A percentile compares a stretch with the other conserved stretches of the same genome.
Conservation (phyloP, 1,140 invertebrate genomes). For the Drosophila trapezifrons region DNA sequence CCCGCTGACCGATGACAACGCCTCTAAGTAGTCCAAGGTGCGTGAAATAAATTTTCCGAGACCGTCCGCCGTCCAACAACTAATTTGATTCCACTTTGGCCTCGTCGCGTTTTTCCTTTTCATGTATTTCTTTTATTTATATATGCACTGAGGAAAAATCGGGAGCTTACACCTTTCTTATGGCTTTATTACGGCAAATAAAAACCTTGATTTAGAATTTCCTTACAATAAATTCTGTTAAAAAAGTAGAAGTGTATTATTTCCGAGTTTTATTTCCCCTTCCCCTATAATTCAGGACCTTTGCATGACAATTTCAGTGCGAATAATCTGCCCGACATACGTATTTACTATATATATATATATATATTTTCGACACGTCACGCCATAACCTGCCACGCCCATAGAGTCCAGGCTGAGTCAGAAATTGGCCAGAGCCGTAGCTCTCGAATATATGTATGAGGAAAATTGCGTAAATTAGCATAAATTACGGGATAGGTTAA, state of each 20-base stretch:
- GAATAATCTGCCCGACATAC: conserved; percentile 37
- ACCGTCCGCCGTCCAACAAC: conserved; percentile 28
- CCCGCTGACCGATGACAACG: conserved; percentile 59
- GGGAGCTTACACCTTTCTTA: not conserved
- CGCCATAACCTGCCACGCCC: conserved; percentile 46
- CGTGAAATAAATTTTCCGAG: conserved; percentile 75
- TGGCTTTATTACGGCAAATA: not conserved
- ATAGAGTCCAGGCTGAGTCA: conserved; percentile 8
- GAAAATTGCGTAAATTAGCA: conserved; percentile 79
- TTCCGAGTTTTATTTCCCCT: not conserved
- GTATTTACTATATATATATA: not conserved
- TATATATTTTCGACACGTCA: conserved; percentile 33
- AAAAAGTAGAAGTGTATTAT: no score
- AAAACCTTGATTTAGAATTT: not conserved
- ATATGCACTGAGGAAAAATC: not conserved
- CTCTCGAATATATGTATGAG: conserved; percentile 24
- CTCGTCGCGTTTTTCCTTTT: conserved; percentile 37
- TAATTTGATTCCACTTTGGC: conserved; percentile 60
- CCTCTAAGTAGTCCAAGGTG: conserved; percentile 78
- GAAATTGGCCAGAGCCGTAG: not conserved
- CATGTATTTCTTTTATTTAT: conserved; percentile 7
- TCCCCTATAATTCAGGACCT: not conserved
- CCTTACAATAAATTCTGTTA: not conserved
- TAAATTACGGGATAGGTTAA: conserved; percentile 72
- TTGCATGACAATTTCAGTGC: conserved; percentile 55